Conservation (phyloP, 1,140 invertebrate species). For the Bombus waltoni region DNA sequence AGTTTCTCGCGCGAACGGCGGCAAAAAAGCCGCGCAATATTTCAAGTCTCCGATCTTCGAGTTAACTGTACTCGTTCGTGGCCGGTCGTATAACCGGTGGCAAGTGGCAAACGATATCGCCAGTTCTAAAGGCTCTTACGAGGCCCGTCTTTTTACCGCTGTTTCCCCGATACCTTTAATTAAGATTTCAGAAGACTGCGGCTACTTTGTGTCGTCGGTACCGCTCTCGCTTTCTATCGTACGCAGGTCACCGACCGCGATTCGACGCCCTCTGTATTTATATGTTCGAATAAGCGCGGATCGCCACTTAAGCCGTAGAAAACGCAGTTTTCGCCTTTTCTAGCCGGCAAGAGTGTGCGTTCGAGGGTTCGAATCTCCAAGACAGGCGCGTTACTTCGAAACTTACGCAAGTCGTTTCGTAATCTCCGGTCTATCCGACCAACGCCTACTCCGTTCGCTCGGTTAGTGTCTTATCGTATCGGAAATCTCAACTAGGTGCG, state of each 20-base stretch:
- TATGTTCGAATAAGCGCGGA: no score
- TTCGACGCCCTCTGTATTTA: no score
- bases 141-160: background rate
- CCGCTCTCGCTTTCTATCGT: no score
- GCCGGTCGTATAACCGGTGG: background rate
- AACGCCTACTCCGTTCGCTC: background rate
- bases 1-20: conserved; percentile 39
- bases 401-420: background rate
- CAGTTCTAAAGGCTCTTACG: background rate
- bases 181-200: conserved; percentile 2
- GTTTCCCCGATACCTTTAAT: background rate
- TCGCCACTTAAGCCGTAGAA: no score
- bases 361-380: background rate
- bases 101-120: conserved; percentile 47
- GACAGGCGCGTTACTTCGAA: background rate
- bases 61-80: conserved; percentile 55
- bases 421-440: background rate
- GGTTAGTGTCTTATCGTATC: background rate
- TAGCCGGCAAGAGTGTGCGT: background rate
- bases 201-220: no score
- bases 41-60: conserved; percentile 7
- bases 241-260: no score
- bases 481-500: background rate
- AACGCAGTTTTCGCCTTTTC: background rate
- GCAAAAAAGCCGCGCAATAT: conserved; percentile 41